A percentile compares a stretch with the other conserved stretches of the same genome.
phyloP scores from a whole-genome alignment of 2,113 vertebrate genomes.

The Tylochromis polylepis region DNA sequence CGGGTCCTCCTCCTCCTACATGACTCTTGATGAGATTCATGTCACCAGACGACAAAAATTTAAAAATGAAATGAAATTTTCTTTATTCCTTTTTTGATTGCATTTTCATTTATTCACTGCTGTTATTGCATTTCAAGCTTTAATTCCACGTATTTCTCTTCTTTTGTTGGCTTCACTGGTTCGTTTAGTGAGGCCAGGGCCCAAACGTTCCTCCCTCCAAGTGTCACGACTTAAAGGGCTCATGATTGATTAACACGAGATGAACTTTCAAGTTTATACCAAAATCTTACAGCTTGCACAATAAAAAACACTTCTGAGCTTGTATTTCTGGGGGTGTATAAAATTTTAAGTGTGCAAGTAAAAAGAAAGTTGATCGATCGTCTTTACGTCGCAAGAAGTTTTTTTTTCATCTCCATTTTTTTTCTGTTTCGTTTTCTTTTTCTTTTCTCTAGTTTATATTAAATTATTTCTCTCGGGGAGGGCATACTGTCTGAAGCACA shows the following conservation, averaged over 20 bases:
- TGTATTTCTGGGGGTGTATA: not conserved
- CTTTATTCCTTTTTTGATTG: not conserved
- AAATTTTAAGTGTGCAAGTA: not conserved
- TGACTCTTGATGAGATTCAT: not conserved
- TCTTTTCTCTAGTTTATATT: conserved; percentile 37
- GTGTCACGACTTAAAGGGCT: not conserved
- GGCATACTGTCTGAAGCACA: conserved; percentile 58
- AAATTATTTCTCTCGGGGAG: conserved; percentile 63
- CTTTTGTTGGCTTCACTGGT: not conserved
- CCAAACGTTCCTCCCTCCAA: not conserved
- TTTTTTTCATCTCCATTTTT: not conserved
- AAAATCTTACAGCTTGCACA: conserved; percentile 22
- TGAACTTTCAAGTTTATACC: conserved; percentile 11
- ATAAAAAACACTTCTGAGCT: not conserved
- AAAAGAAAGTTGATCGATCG: not conserved
- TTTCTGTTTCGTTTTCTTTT: not conserved
- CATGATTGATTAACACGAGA: not conserved
- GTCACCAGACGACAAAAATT: not conserved
- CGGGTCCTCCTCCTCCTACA: not conserved
- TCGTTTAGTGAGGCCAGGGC: not conserved
- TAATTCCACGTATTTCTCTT: conserved; percentile 5
- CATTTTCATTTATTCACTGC: conserved; percentile 19
- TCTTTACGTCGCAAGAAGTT: not conserved
- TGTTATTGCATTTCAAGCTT: conserved; percentile 26
- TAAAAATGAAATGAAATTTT: not conserved